phyloP scores from a whole-genome alignment of 2,113 vertebrate species.

The Cynopterus brachyotis region DNA sequence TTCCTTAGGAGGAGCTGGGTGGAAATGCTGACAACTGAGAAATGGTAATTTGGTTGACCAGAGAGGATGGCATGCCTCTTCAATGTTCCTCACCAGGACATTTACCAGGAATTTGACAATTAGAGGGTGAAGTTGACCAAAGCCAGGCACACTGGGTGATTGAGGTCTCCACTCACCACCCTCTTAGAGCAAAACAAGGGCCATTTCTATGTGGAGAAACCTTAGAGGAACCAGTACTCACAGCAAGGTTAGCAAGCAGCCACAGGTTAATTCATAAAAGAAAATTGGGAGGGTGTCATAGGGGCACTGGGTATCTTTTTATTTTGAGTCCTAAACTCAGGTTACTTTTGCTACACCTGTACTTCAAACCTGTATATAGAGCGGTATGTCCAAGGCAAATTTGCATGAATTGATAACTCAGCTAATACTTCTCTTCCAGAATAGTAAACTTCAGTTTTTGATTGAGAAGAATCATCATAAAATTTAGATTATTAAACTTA shows the following conservation, averaged over 20 bases:
- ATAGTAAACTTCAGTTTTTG: not conserved
- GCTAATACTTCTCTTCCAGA: not conserved
- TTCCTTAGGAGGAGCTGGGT: not conserved
- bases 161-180: not conserved
- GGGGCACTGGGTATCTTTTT: not conserved
- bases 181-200: not conserved
- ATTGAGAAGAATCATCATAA: not conserved
- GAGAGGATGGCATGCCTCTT: not conserved
- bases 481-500: not conserved
- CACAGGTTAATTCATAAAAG: not conserved
- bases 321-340: not conserved
- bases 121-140: not conserved
- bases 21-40: not conserved
- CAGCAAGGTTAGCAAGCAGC: not conserved
- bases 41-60: not conserved
- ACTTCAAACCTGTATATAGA: not conserved
- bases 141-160: not conserved
- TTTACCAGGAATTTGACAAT: not conserved
- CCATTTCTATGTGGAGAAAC: not conserved
- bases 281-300: not conserved
- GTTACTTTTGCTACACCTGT: not conserved
- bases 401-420: not conserved
- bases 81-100: not conserved
- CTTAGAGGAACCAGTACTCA: not conserved
- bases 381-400: not conserved